A percentile compares a stretch with the other conserved stretches of the same genome.
phyloP scores from a whole-genome alignment of 35 echinoderm and acorn worm species.

The Amphiura filiformis region DNA sequence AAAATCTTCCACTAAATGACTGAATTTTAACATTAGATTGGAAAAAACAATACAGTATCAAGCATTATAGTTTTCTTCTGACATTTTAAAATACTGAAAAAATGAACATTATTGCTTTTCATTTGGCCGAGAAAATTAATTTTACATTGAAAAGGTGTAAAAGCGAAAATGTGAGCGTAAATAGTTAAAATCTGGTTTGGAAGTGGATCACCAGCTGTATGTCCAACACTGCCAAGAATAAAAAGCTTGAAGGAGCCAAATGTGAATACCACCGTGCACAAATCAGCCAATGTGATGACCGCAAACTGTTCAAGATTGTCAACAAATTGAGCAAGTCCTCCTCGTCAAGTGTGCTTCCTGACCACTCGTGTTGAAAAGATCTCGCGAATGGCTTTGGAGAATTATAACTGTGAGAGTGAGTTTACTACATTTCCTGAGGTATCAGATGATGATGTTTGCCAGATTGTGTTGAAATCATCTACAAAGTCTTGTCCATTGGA shows the following conservation, averaged over 20 bases:
- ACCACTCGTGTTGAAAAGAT: not conserved
- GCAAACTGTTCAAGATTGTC: constrained; percentile 20
- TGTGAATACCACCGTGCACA: not conserved
- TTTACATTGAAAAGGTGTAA: too few species aligned
- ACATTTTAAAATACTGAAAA: too few species aligned
- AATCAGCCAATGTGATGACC: not conserved
- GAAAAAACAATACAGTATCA: too few species aligned
- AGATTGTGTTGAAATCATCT: constrained; percentile 32
- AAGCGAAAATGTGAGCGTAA: constrained; percentile 12
- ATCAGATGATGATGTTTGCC: constrained; percentile 8
- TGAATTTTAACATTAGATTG: too few species aligned
- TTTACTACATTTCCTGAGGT: constrained; percentile 13
- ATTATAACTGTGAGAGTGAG: not conserved
- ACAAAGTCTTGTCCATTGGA: constrained; percentile 29
- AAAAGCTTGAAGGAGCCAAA: not conserved
- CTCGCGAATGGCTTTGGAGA: constrained; percentile 35
- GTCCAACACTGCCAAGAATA: constrained; percentile 1
- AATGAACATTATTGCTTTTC: too few species aligned
- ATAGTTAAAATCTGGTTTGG: not conserved
- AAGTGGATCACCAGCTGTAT: constrained; percentile 18
- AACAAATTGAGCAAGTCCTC: constrained; percentile 8
- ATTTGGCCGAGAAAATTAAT: too few species aligned
- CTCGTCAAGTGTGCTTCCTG: not conserved
- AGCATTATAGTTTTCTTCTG: too few species aligned
- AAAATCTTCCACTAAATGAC: too few species aligned